Evolutionary conservation across 2,888 invertebrate species (phyloP).

Genomic region (Elgonia sp.): DNA sequence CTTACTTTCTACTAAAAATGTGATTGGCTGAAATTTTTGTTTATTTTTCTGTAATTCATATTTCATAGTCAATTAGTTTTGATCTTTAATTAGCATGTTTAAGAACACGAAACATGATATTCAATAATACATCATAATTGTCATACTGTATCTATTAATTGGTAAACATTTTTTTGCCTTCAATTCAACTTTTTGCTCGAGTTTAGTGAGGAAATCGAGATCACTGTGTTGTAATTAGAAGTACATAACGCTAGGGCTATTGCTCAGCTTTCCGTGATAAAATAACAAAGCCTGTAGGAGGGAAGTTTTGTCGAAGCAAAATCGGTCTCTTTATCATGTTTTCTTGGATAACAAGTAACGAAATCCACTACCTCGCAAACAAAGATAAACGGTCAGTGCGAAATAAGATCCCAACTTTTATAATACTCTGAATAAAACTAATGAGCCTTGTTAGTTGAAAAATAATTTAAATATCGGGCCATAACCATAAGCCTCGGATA

Average conservation of each 20-base stretch:
- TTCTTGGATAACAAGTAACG: conserved; percentile 76
- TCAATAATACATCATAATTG: conserved; percentile 22
- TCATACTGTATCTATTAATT: conserved; percentile 21
- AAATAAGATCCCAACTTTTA: conserved; percentile 73
- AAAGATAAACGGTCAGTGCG: conserved; percentile 76
- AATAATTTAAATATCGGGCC: conserved; percentile 69
- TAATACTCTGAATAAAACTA: conserved; percentile 72
- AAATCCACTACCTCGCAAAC: conserved; percentile 64
- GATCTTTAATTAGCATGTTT: conserved; percentile 36
- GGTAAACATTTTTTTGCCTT: conserved; percentile 12
- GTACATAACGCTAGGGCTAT: conserved; percentile 33
- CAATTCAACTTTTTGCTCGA: neutral
- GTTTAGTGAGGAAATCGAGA: conserved; percentile 29
- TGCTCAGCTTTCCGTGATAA: conserved; percentile 48
- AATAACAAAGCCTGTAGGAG: conserved; percentile 54
- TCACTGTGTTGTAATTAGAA: conserved; percentile 52
- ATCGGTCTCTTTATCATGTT: conserved; percentile 59
- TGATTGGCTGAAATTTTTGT: too few species aligned
- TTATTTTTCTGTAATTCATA: too few species aligned
- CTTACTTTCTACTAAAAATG: too few species aligned
- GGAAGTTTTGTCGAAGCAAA: conserved; percentile 61
- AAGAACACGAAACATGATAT: conserved; percentile 20
- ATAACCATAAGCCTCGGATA: conserved; percentile 44
- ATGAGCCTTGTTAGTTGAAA: conserved; percentile 77
- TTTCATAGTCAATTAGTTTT: too few species aligned